phyloP scores from a whole-genome alignment of 2,113 vertebrate genomes.

The Pseudolaguvia tuberculata region DNA sequence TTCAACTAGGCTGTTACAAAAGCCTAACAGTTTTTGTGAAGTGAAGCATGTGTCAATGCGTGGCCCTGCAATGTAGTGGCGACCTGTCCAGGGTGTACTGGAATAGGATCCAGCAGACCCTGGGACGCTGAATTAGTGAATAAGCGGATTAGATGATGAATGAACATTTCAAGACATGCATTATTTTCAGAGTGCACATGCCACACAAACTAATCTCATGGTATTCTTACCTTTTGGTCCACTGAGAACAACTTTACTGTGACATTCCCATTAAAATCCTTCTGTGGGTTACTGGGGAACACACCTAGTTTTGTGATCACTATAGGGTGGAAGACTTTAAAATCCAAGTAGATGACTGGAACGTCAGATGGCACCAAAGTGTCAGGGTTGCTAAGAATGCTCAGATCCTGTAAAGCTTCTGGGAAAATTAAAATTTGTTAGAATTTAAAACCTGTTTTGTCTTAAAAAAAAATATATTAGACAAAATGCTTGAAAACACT shows the following conservation, averaged over 20 bases:
- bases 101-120: no score
- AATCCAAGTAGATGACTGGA: slow-evolving; percentile 81
- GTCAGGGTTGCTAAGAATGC: slow-evolving; percentile 76
- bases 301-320: slow-evolving; percentile 91
- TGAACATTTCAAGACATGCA: no score
- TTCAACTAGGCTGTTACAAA: no score
- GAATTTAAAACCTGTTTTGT: background rate
- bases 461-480: background rate
- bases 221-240: slow-evolving; percentile 83
- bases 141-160: no score
- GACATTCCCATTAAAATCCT: slow-evolving; percentile 81
- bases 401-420: slow-evolving; percentile 80
- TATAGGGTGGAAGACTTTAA: slow-evolving; percentile 89
- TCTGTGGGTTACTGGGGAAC: slow-evolving; percentile 69
- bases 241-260: slow-evolving; percentile 90
- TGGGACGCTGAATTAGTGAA: no score
- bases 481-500: background rate
- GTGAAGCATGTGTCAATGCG: no score
- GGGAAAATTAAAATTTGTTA: background rate
- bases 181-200: no score
- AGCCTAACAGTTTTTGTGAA: no score
- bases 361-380: slow-evolving; percentile 73
- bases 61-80: no score
- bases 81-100: no score
- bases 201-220: background rate